These are phyloP conservation scores for Protula sp. DNA, from an alignment of 2,888 invertebrate species.

Conservation along the genomic window DNA sequence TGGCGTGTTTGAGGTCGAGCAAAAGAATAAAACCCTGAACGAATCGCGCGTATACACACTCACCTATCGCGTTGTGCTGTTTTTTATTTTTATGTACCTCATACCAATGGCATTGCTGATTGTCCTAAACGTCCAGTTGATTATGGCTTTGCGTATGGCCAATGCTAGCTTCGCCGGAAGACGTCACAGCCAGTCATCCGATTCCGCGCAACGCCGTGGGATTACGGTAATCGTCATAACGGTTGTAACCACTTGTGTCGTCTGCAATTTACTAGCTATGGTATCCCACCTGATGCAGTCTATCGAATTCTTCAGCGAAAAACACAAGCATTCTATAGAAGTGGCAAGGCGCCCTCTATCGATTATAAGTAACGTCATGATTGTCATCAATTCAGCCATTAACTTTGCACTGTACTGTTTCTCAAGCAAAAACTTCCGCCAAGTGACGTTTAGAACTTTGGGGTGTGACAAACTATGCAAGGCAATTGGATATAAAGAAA, in stretches of 20 bases:
- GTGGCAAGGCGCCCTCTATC: not conserved
- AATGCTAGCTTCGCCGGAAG: not conserved
- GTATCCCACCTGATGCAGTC: conserved; percentile 20
- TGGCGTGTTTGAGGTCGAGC: not conserved
- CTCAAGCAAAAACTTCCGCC: not conserved
- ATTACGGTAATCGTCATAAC: conserved; percentile 8
- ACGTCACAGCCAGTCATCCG: not conserved
- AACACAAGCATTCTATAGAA: not conserved
- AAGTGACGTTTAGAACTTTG: not conserved
- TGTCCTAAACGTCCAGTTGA: conserved; percentile 18
- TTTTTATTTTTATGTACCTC: conserved; percentile 20
- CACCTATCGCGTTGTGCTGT: conserved; percentile 17
- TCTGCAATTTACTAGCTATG: conserved; percentile 22
- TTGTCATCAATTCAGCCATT: not conserved
- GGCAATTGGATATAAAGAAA: too few species aligned
- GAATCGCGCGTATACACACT: conserved; percentile 13
- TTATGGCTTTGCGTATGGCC: conserved; percentile 8
- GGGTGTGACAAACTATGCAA: too few species aligned
- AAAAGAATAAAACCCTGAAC: not conserved
- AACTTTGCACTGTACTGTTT: not conserved
- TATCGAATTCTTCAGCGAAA: conserved; percentile 6
- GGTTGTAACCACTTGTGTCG: conserved; percentile 19
- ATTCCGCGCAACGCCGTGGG: not conserved
- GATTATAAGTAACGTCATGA: not conserved
- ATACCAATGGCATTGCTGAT: conserved; percentile 18